Percentiles rank a stretch among this genome's conserved stretches.
These are phyloP conservation scores for Pangasius djambal DNA, from an alignment of 2,797 vertebrate species.

Conservation along the genomic window DNA sequence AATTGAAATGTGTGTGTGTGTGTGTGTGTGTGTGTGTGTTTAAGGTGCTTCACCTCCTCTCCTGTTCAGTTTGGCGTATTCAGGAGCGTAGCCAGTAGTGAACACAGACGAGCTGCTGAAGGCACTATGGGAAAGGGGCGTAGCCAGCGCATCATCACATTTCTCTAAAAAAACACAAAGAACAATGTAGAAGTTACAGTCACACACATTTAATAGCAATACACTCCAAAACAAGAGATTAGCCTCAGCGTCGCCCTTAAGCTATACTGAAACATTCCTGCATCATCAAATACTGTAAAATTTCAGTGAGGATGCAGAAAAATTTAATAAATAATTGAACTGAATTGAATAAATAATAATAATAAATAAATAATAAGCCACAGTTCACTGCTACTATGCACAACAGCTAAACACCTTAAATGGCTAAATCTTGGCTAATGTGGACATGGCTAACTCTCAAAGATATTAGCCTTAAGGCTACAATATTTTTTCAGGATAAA, in stretches of 20 bases:
- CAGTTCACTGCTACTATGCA: neutral
- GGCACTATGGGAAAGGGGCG: constrained; percentile 82
- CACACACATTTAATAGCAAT: neutral
- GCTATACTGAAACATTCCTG: neutral
- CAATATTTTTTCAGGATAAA: neutral
- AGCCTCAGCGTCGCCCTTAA: neutral
- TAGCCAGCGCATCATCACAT: constrained; percentile 89
- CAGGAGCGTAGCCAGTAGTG: constrained; percentile 87
- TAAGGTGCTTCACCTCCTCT: constrained; percentile 82
- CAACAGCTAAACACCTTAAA: neutral
- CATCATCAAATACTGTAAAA: neutral
- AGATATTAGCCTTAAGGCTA: neutral
- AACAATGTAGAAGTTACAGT: neutral
- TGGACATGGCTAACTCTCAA: neutral
- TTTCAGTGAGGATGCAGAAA: neutral
- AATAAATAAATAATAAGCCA: too few species aligned
- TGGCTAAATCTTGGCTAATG: neutral
- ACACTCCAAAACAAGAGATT: neutral
- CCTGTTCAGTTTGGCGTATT: constrained; percentile 94
- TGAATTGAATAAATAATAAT: neutral
- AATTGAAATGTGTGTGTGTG: constrained; percentile 21
- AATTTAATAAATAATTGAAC: neutral
- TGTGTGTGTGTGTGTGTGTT: constrained; percentile 2
- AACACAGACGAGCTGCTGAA: constrained; percentile 93
- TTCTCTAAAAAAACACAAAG: constrained; percentile 80